Percentiles rank a stretch among this genome's conserved stretches.
Conservation (phyloP, 1,140 invertebrate genomes). For the Platorchestia sp. region DNA sequence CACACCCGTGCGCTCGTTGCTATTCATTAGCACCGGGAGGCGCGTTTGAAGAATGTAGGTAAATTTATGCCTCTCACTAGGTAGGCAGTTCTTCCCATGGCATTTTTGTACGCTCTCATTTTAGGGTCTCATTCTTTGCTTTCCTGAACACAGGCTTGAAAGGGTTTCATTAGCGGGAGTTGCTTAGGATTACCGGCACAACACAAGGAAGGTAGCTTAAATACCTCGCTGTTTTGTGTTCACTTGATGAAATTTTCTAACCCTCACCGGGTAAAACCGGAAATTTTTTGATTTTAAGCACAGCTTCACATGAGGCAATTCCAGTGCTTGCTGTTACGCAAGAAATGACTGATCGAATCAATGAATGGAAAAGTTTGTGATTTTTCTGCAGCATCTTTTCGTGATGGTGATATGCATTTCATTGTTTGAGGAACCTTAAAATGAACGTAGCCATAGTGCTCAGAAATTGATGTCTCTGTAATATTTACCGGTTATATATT, state of each 20-base stretch:
- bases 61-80: neutral
- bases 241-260: neutral
- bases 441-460: no score
- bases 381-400: no score
- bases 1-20: neutral
- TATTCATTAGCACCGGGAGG: neutral
- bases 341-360: no score
- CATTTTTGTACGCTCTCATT: neutral
- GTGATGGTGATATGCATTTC: no score
- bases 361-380: no score
- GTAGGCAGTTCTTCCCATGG: neutral
- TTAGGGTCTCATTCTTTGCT: neutral
- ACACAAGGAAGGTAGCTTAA: neutral
- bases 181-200: neutral
- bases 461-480: no score
- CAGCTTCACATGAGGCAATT: no score
- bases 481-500: no score
- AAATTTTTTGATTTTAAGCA: no score
- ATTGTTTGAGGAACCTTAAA: no score
- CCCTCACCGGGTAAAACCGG: neutral
- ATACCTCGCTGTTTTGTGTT: neutral
- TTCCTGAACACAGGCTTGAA: neutral
- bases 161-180: neutral
- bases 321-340: no score
- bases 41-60: neutral